These are phyloP conservation scores for Xanthorhoe designata DNA, from an alignment of 2,888 invertebrate genomes.

Conservation along the genomic window DNA sequence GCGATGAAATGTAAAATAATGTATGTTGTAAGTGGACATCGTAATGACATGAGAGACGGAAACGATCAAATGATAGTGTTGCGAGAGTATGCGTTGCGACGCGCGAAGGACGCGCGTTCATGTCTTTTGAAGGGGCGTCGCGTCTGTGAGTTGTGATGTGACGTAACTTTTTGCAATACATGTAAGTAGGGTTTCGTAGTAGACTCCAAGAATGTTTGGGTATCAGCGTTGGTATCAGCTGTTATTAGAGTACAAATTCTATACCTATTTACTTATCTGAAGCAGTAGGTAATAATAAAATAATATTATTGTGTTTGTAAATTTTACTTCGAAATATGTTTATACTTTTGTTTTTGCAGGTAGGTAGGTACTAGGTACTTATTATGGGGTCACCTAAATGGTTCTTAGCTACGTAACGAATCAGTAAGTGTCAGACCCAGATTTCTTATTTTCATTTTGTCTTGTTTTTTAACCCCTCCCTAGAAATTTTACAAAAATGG, in stretches of 20 bases:
- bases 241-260: background rate
- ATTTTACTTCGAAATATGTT: too few species aligned
- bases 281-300: background rate
- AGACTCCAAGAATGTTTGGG: background rate
- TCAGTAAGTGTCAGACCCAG: too few species aligned
- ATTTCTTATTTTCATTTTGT: too few species aligned
- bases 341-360: too few species aligned
- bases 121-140: constrained; percentile 37
- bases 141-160: constrained; percentile 2
- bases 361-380: too few species aligned
- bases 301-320: too few species aligned
- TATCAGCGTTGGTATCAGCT: too few species aligned
- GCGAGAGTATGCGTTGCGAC: constrained; percentile 5
- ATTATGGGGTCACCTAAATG: too few species aligned
- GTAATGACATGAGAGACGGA: constrained; percentile 25
- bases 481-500: too few species aligned
- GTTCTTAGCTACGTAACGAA: too few species aligned
- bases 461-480: too few species aligned
- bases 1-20: background rate
- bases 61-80: constrained; percentile 29
- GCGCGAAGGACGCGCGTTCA: constrained; percentile 40
- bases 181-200: constrained; percentile 6
- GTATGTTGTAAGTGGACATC: constrained; percentile 9
- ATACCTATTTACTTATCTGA: too few species aligned
- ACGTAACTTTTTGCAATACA: constrained; percentile 34